Evolutionary conservation across 2,888 invertebrate genomes (phyloP), one percentile per base, ranked within the genome.

Genomic region (Rhaphigaster nebulosa): DNA sequence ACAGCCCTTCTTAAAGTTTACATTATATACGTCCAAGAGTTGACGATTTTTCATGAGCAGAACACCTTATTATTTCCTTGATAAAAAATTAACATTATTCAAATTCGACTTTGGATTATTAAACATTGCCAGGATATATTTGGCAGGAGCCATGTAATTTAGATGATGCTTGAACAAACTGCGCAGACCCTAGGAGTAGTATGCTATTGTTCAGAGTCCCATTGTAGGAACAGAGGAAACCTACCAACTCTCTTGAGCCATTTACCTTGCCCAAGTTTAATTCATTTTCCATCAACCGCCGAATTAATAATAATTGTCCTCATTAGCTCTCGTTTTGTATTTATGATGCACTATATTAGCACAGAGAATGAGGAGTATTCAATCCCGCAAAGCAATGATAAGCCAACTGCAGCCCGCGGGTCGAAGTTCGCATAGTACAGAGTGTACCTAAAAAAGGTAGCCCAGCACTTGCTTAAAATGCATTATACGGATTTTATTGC

Each of bases 231-330:
- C 1, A 23, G 10, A 20, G 70, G 38, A 38, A 76, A 76, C 70
- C 34, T 2, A 76, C 29, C 20, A 8, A n/a, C 23, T 70, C 70
- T 76, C 70, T 38, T 38, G 5, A 5, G 1, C 70, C 34, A 38
- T 76, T 76, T 76, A 76, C 70, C 70, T 76, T 76, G 6, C 1
- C 34, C 34, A 76, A 76, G 70, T 38, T 76, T 76, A 76, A 76
- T 76, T 76, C 70, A 76, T 76, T 76, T 76, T 76, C 70, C 70
- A 76, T 76, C 70, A 34, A 2, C 34, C 34, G 3, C 34, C 20
- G 34, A 76, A 76, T 76, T 76, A 76, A 76, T 76, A 38, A 38
- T 76, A 38, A 76, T 76, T 38, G 18, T 38, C 0, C 23, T 76
- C 70, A 76, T 76, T 76, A 76, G 34, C 20, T 76, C 34, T 76